A percentile compares a stretch with the other conserved stretches of the same genome.
These are phyloP conservation scores for Cephus cinctus DNA, from an alignment of 1,140 invertebrate species.

Conservation along the genomic window DNA sequence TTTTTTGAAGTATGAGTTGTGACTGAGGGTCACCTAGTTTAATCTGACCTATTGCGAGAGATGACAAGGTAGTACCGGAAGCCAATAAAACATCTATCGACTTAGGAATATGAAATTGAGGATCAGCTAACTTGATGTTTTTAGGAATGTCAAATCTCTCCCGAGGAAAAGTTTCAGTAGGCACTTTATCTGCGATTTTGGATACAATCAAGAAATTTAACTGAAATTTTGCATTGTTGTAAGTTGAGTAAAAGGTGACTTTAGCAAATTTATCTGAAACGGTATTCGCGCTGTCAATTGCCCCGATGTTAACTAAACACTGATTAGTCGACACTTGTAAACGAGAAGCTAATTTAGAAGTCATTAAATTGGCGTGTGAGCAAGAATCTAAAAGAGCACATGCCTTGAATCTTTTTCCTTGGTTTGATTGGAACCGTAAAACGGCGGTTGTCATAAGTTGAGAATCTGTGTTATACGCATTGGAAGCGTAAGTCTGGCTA, in stretches of 20 bases:
- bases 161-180: slow-evolving; percentile 3
- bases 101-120: slow-evolving; percentile 5
- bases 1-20: slow-evolving; percentile 8
- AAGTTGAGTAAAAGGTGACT: not conserved
- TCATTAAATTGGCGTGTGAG: not conserved
- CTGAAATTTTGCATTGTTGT: not conserved
- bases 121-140: slow-evolving; percentile 8
- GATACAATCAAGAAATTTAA: not conserved
- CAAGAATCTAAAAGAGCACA: not conserved
- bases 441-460: not conserved
- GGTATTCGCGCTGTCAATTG: not conserved
- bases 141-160: not conserved
- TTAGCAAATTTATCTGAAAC: not conserved
- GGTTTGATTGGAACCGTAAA: not conserved
- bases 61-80: not conserved
- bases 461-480: not conserved
- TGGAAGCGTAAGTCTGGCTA: not conserved
- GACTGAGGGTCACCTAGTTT: not conserved
- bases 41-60: slow-evolving; percentile 4
- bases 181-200: slow-evolving; percentile 6
- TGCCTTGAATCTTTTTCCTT: not conserved
- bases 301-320: not conserved
- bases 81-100: slow-evolving; percentile 8
- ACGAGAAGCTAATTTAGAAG: not conserved
- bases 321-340: no score